Evolutionary conservation across 2,797 vertebrate genomes (phyloP), one percentile per base, ranked within the genome.

Genomic region (Myotis planiceps): DNA sequence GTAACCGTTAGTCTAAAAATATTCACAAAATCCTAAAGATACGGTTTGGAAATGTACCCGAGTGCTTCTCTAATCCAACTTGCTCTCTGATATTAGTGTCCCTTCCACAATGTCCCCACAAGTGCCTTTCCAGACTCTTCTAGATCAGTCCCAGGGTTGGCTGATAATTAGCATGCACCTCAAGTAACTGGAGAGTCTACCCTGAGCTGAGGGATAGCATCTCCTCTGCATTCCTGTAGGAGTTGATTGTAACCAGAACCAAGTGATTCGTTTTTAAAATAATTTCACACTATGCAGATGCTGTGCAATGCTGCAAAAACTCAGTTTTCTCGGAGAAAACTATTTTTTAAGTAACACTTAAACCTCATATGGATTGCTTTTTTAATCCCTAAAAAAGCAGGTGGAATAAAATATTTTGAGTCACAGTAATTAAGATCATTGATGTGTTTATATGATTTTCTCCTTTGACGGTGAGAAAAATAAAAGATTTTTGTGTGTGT

Each of bases 121-220:
- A 80, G 37, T 42, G 7, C 29, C 65, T 85, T 95, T 86, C 42
- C 29, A 87, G 10, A 0, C n/a, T 58, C 37, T 29, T 71, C 34
- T 32, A 49, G 25, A 32, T 63, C 32, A 49, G 13, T 14, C 34
- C 55, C 8, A 49, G 5, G 19, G 34, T 49, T 27, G 55, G 13
- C n/a, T 90, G 49, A 32, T 96, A 39, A 80, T 78, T 84, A 66
- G 72, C 81, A 95, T 55, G 39, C 13, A 69, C 49, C 39, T 88
- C 37, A 47, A 92, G 49, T 75, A 69, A 78, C 18, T 37, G 53
- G 6, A 42, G 37, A 19, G 3, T 49, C 9, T 63, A 4, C 42
- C 13, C 60, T 5, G 27, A 86, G 27, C 23, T n/a, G 14, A 72
- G 5, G 8, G 19, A 15, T 60, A 9, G 58, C 55, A 82, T 12